A percentile compares a stretch with the other conserved stretches of the same genome.
phyloP scores from a whole-genome alignment of 2,888 invertebrate species.

The Temnothorax ravouxi region DNA sequence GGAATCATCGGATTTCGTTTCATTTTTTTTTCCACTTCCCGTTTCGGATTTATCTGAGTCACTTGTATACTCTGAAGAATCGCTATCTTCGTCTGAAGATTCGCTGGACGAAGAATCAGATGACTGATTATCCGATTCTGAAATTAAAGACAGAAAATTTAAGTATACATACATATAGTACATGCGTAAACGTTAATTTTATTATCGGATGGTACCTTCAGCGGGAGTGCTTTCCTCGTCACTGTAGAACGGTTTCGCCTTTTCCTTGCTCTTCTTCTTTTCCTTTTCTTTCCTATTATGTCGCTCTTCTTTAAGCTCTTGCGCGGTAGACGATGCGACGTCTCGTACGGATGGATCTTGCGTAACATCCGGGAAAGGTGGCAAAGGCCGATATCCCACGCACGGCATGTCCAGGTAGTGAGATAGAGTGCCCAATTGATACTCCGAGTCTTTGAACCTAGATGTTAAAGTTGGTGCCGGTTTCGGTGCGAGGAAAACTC shows the following conservation, averaged over 20 bases:
- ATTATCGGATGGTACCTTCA: conserved; percentile 73
- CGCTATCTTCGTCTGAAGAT: conserved; percentile 78
- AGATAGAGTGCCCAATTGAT: conserved; percentile 97
- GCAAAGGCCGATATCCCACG: conserved; percentile 95
- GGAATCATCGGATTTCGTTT: conserved; percentile 76
- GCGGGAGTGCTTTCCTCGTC: conserved; percentile 85
- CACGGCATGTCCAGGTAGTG: conserved; percentile 96
- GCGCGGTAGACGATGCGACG: conserved; percentile 86
- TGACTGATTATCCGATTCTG: conserved; percentile 84
- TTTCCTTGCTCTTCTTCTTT: conserved; percentile 85
- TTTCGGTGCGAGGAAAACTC: conserved; percentile 96
- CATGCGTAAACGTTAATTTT: background rate
- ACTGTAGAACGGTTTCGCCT: conserved; percentile 88
- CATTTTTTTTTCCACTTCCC: conserved; percentile 70
- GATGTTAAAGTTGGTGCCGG: conserved; percentile 97
- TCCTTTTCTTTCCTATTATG: conserved; percentile 80
- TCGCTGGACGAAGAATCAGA: conserved; percentile 84
- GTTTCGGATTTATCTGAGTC: conserved; percentile 73
- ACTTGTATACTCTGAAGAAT: conserved; percentile 84
- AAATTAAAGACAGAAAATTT: conserved; percentile 2
- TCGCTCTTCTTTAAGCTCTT: conserved; percentile 79
- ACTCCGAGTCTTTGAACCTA: conserved; percentile 93
- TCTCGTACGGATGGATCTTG: conserved; percentile 93
- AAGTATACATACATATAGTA: background rate
- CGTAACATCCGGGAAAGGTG: conserved; percentile 92